phyloP scores from a whole-genome alignment of 2,888 invertebrate species.

The Melieria picta region DNA sequence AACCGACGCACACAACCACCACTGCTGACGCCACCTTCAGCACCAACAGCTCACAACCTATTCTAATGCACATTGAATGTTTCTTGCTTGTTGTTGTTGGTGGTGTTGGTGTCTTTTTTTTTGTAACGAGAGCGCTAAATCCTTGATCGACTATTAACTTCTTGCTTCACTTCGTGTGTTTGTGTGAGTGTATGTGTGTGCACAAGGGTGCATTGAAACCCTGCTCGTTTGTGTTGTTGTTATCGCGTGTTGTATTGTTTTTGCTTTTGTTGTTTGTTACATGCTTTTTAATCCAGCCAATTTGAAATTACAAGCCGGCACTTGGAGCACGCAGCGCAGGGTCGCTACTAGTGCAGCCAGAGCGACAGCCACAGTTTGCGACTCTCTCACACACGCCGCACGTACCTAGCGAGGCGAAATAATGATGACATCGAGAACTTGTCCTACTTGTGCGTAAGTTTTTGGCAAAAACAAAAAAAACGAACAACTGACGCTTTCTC shows the following conservation, averaged over 20 bases:
- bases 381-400: background rate
- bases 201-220: background rate
- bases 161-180: constrained; percentile 42
- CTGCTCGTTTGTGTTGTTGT: background rate
- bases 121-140: constrained; percentile 52
- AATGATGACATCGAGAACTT: constrained; percentile 36
- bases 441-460: constrained; percentile 37
- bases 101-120: background rate
- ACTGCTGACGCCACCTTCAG: background rate
- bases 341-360: background rate
- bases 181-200: constrained; percentile 11
- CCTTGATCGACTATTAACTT: constrained; percentile 60
- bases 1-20: constrained; percentile 3
- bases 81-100: constrained; percentile 11
- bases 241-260: background rate
- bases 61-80: constrained; percentile 35
- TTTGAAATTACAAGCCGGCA: too few relatives aligned
- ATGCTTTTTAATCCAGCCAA: too few relatives aligned
- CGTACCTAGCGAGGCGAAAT: constrained; percentile 27
- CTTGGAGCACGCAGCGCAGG: background rate
- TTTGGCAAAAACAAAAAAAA: background rate
- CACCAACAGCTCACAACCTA: background rate
- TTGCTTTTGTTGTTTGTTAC: too few relatives aligned
- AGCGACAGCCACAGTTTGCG: background rate
- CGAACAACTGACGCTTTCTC: constrained; percentile 40